These are phyloP conservation scores for Mohoua ochrocephala DNA, from an alignment of 2,113 vertebrate species.

Conservation along the genomic window DNA sequence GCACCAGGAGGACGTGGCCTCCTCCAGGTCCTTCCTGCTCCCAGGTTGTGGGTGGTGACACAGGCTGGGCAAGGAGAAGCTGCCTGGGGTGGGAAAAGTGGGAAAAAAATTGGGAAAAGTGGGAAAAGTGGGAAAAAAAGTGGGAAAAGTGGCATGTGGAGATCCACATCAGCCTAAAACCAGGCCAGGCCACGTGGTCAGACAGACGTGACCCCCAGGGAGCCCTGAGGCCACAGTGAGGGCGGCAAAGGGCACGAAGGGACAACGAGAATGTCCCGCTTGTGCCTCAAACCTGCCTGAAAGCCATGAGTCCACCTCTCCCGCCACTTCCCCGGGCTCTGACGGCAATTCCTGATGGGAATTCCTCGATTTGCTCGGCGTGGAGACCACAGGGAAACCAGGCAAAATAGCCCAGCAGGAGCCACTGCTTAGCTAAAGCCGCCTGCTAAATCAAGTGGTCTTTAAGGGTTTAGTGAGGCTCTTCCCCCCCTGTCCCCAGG, in stretches of 20 bases:
- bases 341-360: background rate
- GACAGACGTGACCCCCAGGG: background rate
- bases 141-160: background rate
- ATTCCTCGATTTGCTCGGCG: background rate
- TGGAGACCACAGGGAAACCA: slow-evolving; percentile 2
- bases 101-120: background rate
- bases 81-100: background rate
- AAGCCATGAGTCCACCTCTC: background rate
- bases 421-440: slow-evolving; percentile 38
- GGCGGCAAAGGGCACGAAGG: background rate
- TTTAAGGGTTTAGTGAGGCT: slow-evolving; percentile 50
- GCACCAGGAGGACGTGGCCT: background rate
- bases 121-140: background rate
- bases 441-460: background rate
- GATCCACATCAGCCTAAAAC: background rate
- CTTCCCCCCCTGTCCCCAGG: background rate
- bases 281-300: background rate
- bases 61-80: background rate
- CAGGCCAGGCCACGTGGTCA: background rate
- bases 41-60: background rate
- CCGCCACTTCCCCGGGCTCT: fast-evolving
- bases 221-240: background rate
- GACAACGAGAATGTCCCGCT: fast-evolving
- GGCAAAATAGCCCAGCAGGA: slow-evolving; percentile 43
- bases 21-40: background rate